Conservation (phyloP, 2,113 vertebrate genomes). For the Cyphomyrus discorhynchus region DNA sequence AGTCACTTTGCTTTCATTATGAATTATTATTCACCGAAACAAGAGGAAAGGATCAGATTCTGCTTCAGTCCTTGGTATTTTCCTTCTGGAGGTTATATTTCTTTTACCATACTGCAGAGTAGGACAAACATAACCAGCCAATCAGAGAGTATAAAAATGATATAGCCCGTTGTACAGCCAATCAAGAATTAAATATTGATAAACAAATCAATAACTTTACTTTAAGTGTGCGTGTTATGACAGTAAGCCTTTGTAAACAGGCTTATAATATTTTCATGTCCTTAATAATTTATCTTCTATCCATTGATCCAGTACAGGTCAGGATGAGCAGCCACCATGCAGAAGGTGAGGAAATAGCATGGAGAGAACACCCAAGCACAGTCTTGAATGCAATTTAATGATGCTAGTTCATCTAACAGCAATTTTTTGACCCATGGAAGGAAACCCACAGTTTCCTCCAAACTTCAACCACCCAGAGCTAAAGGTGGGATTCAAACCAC, state of each 20-base stretch:
- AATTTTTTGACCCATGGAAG: not conserved
- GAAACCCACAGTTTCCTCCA: not conserved
- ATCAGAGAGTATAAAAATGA: not conserved
- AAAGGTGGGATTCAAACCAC: not conserved
- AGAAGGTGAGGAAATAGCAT: not conserved
- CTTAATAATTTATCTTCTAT: not conserved
- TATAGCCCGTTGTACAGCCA: not conserved
- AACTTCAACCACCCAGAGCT: not conserved
- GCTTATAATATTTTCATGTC: not conserved
- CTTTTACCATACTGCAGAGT: not conserved
- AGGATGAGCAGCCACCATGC: not conserved
- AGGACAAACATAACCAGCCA: not conserved
- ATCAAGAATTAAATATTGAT: not conserved
- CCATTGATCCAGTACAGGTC: not conserved
- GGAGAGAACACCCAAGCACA: not conserved
- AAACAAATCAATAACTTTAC: not conserved
- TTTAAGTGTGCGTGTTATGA: not conserved
- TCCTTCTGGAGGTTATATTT: not conserved
- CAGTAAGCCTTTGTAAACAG: not conserved
- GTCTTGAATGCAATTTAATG: not conserved
- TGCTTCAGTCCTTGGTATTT: not conserved
- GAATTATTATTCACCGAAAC: not conserved
- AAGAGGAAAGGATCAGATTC: not conserved
- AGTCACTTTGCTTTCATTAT: not conserved
- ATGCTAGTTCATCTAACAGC: not conserved